Percentiles rank a stretch among this genome's conserved stretches.
Conservation (phyloP, 2,797 vertebrate genomes). For the Tadarida brasiliensis region DNA sequence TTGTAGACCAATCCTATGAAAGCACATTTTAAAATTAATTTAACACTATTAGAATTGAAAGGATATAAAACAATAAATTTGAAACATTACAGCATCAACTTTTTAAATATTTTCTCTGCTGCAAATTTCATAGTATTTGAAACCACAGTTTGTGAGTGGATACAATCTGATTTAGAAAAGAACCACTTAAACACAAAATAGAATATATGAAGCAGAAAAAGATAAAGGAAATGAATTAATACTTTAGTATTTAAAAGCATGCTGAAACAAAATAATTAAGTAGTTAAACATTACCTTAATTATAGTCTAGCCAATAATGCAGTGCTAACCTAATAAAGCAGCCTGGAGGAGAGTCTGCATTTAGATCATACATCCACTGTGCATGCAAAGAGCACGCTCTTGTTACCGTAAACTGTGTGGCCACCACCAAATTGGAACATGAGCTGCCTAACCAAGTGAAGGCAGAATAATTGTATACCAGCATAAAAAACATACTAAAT, state of each 20-base stretch:
- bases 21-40: background rate
- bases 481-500: background rate
- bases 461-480: background rate
- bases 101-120: background rate
- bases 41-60: background rate
- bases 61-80: background rate
- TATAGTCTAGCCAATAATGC: conserved; percentile 1
- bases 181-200: background rate
- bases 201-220: background rate
- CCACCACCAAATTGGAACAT: background rate
- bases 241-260: conserved; percentile 12
- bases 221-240: background rate
- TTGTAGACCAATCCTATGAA: background rate
- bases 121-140: background rate
- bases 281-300: conserved; percentile 45
- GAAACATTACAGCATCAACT: background rate
- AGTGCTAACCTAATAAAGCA: conserved; percentile 18
- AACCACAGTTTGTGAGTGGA: background rate
- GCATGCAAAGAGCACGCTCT: background rate
- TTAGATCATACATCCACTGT: background rate
- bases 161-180: background rate
- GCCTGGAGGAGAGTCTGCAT: background rate
- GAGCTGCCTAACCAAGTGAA: background rate
- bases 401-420: background rate
- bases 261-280: conserved; percentile 36